Evolutionary conservation across 2,888 invertebrate species (phyloP).

Genomic region (Philonicus albiceps): DNA sequence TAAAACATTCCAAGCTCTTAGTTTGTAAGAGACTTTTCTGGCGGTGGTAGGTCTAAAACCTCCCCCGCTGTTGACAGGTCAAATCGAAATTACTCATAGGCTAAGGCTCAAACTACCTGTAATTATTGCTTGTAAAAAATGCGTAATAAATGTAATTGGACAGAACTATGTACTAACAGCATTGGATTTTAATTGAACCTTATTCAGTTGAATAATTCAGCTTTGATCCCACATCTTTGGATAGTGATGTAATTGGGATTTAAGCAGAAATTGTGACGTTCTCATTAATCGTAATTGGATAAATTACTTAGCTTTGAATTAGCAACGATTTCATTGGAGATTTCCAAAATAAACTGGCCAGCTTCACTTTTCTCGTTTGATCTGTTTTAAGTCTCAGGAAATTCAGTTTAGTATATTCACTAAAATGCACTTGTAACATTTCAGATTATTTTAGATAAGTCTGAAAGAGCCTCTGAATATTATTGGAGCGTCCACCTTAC

Average conservation of each 20-base stretch:
- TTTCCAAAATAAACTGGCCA: no score
- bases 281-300: neutral
- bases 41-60: neutral
- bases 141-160: slow-evolving; percentile 20
- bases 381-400: no score
- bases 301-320: neutral
- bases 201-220: neutral
- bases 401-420: no score
- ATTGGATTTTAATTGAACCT: neutral
- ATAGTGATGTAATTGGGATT: neutral
- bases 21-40: neutral
- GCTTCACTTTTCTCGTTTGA: no score
- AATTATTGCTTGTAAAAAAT: slow-evolving; percentile 24
- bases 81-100: slow-evolving; percentile 14
- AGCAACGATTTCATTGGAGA: neutral
- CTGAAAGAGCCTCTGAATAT: no score
- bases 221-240: neutral
- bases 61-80: neutral
- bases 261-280: neutral
- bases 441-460: no score
- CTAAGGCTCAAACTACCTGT: slow-evolving; percentile 29
- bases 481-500: no score
- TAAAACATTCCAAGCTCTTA: slow-evolving; percentile 15
- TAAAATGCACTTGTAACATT: no score
- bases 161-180: slow-evolving; percentile 16